phyloP scores from a whole-genome alignment of 2,113 vertebrate genomes.

The Colossoma macropomum region DNA sequence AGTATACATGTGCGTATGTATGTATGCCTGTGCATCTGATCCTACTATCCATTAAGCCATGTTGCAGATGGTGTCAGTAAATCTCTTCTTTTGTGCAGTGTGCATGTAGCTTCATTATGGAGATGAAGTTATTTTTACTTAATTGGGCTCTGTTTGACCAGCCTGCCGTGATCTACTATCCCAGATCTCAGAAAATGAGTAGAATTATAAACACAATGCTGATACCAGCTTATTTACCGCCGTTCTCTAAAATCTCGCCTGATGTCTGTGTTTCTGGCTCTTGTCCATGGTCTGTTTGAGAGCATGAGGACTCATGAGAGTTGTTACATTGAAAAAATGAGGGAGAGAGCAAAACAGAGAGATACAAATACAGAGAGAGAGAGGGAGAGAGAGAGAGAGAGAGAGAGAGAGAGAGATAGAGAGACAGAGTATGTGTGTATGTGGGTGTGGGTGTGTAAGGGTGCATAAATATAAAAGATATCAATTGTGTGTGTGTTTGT shows the following conservation, averaged over 20 bases:
- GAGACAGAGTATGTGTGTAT: constrained; percentile 1
- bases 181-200: constrained; percentile 12
- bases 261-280: constrained; percentile 13
- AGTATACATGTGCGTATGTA: not conserved
- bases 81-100: constrained; percentile 23
- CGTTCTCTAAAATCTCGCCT: constrained; percentile 3
- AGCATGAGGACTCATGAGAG: constrained; percentile 2
- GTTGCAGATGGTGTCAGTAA: not conserved
- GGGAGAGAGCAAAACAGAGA: not conserved
- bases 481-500: constrained; percentile 11
- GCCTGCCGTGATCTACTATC: constrained; percentile 27
- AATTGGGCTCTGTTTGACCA: constrained; percentile 42
- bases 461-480: constrained; percentile 5
- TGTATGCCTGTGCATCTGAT: not conserved
- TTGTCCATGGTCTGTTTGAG: constrained; percentile 4
- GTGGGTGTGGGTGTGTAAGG: not conserved
- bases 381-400: not conserved
- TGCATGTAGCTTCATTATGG: constrained; percentile 42
- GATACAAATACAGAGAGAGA: not conserved
- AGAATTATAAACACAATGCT: constrained; percentile 25
- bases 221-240: constrained; percentile 33
- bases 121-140: constrained; percentile 49
- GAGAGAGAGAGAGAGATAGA: not conserved
- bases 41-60: not conserved
- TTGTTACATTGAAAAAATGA: constrained; percentile 3